A percentile compares a stretch with the other conserved stretches of the same genome.
phyloP scores from a whole-genome alignment of 1,140 invertebrate species.

The Zaprionus africanus region DNA sequence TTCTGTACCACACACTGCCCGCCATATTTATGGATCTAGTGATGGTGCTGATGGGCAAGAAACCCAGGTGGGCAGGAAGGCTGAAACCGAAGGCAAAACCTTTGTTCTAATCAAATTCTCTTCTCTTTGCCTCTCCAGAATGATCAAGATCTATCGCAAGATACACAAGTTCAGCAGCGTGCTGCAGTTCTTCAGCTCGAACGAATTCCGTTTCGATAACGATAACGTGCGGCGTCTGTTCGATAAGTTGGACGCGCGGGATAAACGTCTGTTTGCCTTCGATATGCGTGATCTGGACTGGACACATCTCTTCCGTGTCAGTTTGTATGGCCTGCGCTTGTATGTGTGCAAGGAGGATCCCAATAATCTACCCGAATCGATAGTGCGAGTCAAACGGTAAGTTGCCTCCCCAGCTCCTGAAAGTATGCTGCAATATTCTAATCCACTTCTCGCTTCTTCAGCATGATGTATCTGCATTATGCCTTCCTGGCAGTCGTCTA shows the following conservation, averaged over 20 bases:
- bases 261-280: slow-evolving; percentile 89
- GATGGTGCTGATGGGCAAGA: slow-evolving; percentile 85
- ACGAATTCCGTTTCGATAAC: slow-evolving; percentile 90
- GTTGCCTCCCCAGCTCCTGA: neutral
- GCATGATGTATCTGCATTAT: slow-evolving; percentile 80
- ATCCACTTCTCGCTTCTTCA: slow-evolving; percentile 26
- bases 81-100: neutral
- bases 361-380: slow-evolving; percentile 87
- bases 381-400: slow-evolving; percentile 86
- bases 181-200: slow-evolving; percentile 89
- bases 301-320: slow-evolving; percentile 87
- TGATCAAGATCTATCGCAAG: slow-evolving; percentile 90
- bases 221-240: slow-evolving; percentile 88
- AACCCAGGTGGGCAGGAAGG: slow-evolving; percentile 85
- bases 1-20: slow-evolving; percentile 87
- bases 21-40: slow-evolving; percentile 86
- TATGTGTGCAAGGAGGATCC: slow-evolving; percentile 90
- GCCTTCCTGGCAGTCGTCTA: slow-evolving; percentile 67
- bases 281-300: slow-evolving; percentile 89
- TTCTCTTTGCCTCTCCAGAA: slow-evolving; percentile 84
- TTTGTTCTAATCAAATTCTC: neutral
- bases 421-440: neutral
- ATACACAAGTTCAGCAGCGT: slow-evolving; percentile 89
- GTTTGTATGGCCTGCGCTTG: slow-evolving; percentile 88
- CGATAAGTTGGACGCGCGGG: slow-evolving; percentile 86